A percentile compares a stretch with the other conserved stretches of the same genome.
Evolutionary conservation across 92 coral and sea anemone species (phyloP).

Genomic region (Phenganax marumi): DNA sequence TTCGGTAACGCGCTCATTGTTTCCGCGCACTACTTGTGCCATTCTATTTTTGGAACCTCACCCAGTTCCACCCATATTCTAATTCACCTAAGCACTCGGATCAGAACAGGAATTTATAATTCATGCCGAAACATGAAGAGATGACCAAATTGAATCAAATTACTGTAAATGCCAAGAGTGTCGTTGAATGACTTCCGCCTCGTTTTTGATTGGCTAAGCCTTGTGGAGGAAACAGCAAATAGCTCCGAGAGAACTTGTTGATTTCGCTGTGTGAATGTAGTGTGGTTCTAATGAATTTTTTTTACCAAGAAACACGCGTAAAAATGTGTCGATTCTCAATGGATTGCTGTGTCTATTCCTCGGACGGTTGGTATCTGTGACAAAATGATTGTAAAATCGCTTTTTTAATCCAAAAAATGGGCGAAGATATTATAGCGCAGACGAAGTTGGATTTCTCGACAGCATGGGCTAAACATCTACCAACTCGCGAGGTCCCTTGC

Average conservation of each 20-base stretch:
- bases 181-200: neutral
- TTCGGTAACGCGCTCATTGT: too few species aligned
- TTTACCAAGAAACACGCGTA: neutral
- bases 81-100: neutral
- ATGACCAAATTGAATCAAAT: slow-evolving; percentile 7
- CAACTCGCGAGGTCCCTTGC: slow-evolving; percentile 21
- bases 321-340: neutral
- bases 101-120: neutral
- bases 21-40: too few species aligned
- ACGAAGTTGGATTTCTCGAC: slow-evolving; percentile 17
- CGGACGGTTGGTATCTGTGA: neutral
- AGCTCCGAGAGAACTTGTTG: neutral
- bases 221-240: neutral
- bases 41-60: too few species aligned
- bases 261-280: neutral
- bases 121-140: neutral
- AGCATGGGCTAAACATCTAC: slow-evolving; percentile 18
- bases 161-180: neutral
- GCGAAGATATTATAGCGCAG: neutral
- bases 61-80: neutral
- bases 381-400: neutral
- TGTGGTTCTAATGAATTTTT: neutral
- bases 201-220: neutral
- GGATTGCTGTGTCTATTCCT: neutral
- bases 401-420: slow-evolving; percentile 9